Percentiles rank a stretch among this genome's conserved stretches.
Evolutionary conservation across 2,888 invertebrate genomes (phyloP).

Genomic region (Carabus problematicus): DNA sequence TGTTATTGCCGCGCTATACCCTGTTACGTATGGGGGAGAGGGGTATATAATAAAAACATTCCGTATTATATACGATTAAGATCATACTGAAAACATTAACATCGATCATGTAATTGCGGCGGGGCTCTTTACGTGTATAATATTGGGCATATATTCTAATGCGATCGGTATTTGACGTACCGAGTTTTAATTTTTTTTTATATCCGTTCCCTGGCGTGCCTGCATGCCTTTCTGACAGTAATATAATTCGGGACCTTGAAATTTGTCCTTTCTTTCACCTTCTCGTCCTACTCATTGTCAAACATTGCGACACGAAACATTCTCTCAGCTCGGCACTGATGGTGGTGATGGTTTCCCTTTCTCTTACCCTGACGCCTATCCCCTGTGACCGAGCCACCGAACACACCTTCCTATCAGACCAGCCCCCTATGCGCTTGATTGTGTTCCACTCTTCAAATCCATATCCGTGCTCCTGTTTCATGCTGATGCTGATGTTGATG

Average conservation of each 20-base stretch:
- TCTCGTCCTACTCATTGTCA: constrained; percentile 50
- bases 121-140: constrained; percentile 1
- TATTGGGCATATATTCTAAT: constrained; percentile 36
- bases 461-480: neutral
- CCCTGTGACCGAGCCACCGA: constrained; percentile 1
- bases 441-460: neutral
- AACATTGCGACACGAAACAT: constrained; percentile 35
- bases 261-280: constrained; percentile 52
- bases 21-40: constrained; percentile 3
- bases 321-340: constrained; percentile 8
- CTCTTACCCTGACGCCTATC: constrained; percentile 13
- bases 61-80: constrained; percentile 1
- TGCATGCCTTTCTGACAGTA: constrained; percentile 25
- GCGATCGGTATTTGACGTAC: constrained; percentile 39
- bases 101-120: neutral
- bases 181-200: constrained; percentile 42
- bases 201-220: constrained; percentile 37
- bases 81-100: constrained; percentile 18
- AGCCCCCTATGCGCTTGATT: no score
- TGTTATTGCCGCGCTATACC: constrained; percentile 51
- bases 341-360: constrained; percentile 1
- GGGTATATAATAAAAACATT: constrained; percentile 8
- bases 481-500: neutral
- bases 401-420: neutral
- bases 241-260: constrained; percentile 42